Base-by-base conservation (phyloP, 2,797 vertebrate species). In the Gambelia wislizenii region DNA sequence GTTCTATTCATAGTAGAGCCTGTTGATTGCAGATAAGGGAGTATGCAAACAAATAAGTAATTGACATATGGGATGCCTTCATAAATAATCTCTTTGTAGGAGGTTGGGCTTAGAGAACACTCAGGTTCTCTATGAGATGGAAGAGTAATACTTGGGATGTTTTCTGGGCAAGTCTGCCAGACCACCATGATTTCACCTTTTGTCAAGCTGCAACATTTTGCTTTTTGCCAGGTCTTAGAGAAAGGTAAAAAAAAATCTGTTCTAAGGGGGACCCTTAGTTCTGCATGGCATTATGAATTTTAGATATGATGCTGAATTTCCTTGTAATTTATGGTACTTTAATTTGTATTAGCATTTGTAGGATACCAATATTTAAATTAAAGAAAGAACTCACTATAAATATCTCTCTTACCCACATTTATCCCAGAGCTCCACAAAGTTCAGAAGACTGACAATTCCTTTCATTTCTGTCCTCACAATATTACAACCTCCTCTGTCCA, bases 11-110 rank as follows among this genome's bases (percentile, higher is more conserved):
- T 89, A 87, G 33, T 27, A 2, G 56, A 83, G 39, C 90, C 22
- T 85, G 25, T 86, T 69, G 72, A 52, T 91, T 92, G 77, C 78
- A 56, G 16, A 72, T 54, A 52, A 52, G 33, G 64, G 27, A 54
- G 39, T 33, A 54, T 49, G n/a, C 72, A 76, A 67, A 56, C 16
- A 49, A 49, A 25, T 6, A 75, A 36, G n/a, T 16, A 83, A 76
- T 74, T 20, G 18, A 56, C 10, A 14, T 59, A 83, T 75, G n/a
- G 49, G 69, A 25, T 64, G 36, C 14, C 4, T 1, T 47, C 3
- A 36, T 7, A 42, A 75, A 56, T 54, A 77, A 67, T 61, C 7
- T 33, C 70, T 82, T 14, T 72, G 74, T 30, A 74, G 6, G 42
- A 52, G 22, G 4, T 9, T 9, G 20, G 64, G 20, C 49, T 89